A percentile compares a stretch with the other conserved stretches of the same genome.
phyloP scores from a whole-genome alignment of 2,888 invertebrate species.

The Lycia hirtaria region DNA sequence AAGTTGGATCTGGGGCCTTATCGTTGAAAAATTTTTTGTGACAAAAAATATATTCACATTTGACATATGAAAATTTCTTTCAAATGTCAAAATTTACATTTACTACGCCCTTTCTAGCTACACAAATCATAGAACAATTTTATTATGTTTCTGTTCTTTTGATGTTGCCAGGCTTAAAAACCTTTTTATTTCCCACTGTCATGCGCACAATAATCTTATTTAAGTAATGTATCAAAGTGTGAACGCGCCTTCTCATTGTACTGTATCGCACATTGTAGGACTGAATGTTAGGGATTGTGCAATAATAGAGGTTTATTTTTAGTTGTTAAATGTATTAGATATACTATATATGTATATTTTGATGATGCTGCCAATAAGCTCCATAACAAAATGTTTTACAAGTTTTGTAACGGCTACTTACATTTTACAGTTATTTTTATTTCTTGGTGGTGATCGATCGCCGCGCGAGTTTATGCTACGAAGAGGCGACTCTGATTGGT shows the following conservation, averaged over 20 bases:
- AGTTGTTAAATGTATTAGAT: neutral
- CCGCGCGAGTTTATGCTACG: no score
- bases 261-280: conserved; percentile 17
- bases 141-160: no score
- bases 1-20: no score
- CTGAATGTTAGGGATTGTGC: conserved; percentile 19
- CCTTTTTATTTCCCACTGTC: neutral
- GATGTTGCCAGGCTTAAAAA: neutral
- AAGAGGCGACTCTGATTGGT: no score
- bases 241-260: neutral
- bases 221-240: neutral
- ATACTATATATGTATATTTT: neutral
- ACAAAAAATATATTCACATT: no score
- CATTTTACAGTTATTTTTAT: neutral
- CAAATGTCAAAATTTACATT: no score
- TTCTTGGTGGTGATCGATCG: no score
- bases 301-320: conserved; percentile 17
- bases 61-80: no score
- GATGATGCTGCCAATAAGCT: neutral
- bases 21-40: no score
- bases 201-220: neutral
- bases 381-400: neutral
- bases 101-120: no score
- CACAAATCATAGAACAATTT: no score
- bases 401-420: neutral